Conservation (phyloP, 2,113 vertebrate species). For the Puma concolor region DNA sequence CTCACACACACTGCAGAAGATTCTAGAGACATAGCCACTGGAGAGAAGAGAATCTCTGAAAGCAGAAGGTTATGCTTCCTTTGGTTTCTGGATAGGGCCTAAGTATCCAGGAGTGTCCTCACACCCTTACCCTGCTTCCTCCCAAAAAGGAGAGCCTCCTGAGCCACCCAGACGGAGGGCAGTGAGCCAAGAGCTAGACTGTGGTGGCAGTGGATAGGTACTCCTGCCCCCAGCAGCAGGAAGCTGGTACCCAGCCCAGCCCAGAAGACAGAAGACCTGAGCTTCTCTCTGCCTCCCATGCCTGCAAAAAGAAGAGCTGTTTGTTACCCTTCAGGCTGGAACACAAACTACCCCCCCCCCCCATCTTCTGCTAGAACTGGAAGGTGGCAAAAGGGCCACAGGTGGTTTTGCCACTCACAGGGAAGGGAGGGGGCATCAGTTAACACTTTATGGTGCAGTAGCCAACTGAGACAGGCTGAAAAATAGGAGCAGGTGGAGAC, state of each 20-base stretch:
- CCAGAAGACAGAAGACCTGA: background rate
- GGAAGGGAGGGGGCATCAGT: accelerated
- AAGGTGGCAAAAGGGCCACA: background rate
- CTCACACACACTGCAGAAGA: background rate
- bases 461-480: background rate
- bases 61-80: background rate
- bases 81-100: background rate
- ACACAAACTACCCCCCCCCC: background rate
- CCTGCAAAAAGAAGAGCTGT: background rate
- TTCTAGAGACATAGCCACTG: background rate
- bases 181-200: background rate
- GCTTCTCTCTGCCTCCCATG: background rate
- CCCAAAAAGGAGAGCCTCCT: background rate
- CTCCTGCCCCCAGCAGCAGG: background rate
- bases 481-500: background rate
- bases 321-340: background rate
- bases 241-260: background rate
- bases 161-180: background rate
- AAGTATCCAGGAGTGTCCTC: background rate
- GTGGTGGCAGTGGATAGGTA: background rate
- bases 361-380: background rate
- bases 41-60: background rate
- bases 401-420: background rate
- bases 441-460: background rate
- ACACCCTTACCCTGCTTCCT: background rate